phyloP scores from a whole-genome alignment of 2,113 vertebrate genomes.

The pig (Sus scrofa) region DNA sequence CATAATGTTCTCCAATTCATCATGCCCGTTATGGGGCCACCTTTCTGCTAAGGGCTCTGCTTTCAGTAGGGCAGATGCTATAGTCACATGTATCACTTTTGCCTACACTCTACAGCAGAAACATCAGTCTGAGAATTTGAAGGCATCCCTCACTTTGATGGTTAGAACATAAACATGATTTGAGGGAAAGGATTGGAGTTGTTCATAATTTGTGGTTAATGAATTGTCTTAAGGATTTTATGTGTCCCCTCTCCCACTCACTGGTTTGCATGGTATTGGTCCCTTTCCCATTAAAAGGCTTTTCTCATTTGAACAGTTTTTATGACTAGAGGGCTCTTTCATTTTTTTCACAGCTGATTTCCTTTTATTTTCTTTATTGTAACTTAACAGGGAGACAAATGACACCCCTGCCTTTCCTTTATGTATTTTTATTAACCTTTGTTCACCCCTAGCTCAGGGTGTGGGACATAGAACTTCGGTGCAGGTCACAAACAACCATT shows the following conservation, averaged over 20 bases:
- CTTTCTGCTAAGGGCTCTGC: neutral
- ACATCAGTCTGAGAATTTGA: neutral
- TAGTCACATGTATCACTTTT: neutral
- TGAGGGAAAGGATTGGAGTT: conserved; percentile 6
- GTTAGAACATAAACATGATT: conserved; percentile 59
- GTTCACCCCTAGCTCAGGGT: conserved; percentile 19
- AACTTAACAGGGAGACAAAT: conserved; percentile 81
- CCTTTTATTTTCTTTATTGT: conserved; percentile 77
- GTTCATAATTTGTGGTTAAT: conserved; percentile 76
- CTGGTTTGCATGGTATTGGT: conserved; percentile 47
- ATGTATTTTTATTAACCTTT: conserved; percentile 71
- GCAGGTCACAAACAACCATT: neutral
- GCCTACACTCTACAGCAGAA: neutral
- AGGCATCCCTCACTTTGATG: neutral
- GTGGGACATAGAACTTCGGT: conserved; percentile 6
- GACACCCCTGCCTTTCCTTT: conserved; percentile 58
- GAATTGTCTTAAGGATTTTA: conserved; percentile 79
- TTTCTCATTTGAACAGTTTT: conserved; percentile 73
- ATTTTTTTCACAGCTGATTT: conserved; percentile 78
- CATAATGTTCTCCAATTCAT: neutral
- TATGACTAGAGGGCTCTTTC: conserved; percentile 74
- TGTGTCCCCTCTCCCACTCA: conserved; percentile 53
- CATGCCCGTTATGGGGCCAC: neutral
- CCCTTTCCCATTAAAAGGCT: conserved; percentile 55
- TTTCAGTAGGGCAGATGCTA: neutral